Evolutionary conservation across 53 echinoderm and acorn worm species (phyloP).

Genomic region (Patiria pectinifera): DNA sequence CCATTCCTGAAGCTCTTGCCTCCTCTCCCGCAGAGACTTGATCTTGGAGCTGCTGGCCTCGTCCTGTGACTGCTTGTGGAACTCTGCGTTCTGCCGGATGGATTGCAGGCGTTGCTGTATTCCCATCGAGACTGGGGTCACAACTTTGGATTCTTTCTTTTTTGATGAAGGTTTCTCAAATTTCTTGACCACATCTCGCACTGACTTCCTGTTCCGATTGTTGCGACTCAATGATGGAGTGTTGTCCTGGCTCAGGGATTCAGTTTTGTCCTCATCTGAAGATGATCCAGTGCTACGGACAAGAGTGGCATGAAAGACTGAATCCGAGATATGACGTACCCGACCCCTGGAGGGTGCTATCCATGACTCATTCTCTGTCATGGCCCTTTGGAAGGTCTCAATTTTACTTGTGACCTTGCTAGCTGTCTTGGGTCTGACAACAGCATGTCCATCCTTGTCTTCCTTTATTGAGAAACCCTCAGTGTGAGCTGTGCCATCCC

Average conservation of each 20-base stretch:
- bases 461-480: constrained; percentile 23
- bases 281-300: constrained; percentile 48
- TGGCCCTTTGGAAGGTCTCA: constrained; percentile 54
- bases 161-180: constrained; percentile 71
- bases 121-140: constrained; percentile 70
- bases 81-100: constrained; percentile 74
- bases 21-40: constrained; percentile 80
- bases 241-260: background rate
- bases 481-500: background rate
- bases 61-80: constrained; percentile 30
- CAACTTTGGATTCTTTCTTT: constrained; percentile 61
- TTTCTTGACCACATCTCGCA: constrained; percentile 72
- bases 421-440: constrained; percentile 25
- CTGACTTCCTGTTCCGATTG: constrained; percentile 61
- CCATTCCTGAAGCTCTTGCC: constrained; percentile 83
- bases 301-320: constrained; percentile 43
- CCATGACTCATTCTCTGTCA: constrained; percentile 48
- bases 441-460: constrained; percentile 25
- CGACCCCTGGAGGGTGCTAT: constrained; percentile 25
- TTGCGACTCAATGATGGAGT: constrained; percentile 9
- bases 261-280: constrained; percentile 48
- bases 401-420: constrained; percentile 37
- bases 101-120: constrained; percentile 79
- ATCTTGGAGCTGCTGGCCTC: constrained; percentile 47
- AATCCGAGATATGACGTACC: constrained; percentile 13